phyloP scores from a whole-genome alignment of 2,888 invertebrate genomes.

The Caenorhabditis sp. region DNA sequence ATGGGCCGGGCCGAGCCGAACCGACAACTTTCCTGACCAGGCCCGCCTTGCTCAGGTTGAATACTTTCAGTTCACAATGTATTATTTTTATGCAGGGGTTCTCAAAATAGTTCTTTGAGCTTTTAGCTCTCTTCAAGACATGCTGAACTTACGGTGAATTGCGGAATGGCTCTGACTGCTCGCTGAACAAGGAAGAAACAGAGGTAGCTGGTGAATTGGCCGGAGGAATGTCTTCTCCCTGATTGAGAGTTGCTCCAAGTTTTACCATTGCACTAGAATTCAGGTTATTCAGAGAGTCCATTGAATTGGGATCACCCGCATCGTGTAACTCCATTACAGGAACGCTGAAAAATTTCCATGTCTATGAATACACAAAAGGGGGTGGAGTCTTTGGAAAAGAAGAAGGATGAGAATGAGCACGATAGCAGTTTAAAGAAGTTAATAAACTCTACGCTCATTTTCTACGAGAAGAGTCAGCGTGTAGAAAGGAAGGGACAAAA shows the following conservation, averaged over 20 bases:
- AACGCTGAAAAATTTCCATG: slow-evolving; percentile 19
- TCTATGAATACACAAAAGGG: neutral
- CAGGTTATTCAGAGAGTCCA: neutral
- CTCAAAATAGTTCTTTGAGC: too few species aligned
- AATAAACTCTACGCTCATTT: slow-evolving; percentile 9
- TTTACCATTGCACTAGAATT: slow-evolving; percentile 31
- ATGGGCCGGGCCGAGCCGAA: too few species aligned
- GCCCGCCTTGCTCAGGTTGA: too few species aligned
- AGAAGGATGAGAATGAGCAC: neutral
- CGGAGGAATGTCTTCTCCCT: slow-evolving; percentile 56
- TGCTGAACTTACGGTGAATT: slow-evolving; percentile 72
- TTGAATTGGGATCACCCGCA: neutral
- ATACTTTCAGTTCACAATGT: too few species aligned
- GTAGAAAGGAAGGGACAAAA: neutral
- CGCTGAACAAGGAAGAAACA: slow-evolving; percentile 68
- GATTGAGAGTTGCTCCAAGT: slow-evolving; percentile 49
- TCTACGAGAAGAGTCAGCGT: neutral
- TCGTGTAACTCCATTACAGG: slow-evolving; percentile 20
- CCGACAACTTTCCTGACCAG: too few species aligned
- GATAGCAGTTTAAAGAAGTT: slow-evolving; percentile 17
- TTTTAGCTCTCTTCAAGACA: too few species aligned
- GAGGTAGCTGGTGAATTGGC: slow-evolving; percentile 69
- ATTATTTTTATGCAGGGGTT: too few species aligned
- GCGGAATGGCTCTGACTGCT: slow-evolving; percentile 60
- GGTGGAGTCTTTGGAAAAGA: neutral